A percentile compares a stretch with the other conserved stretches of the same genome.
phyloP scores from a whole-genome alignment of 2,797 vertebrate species.

The Phyllotis vaccarum region DNA sequence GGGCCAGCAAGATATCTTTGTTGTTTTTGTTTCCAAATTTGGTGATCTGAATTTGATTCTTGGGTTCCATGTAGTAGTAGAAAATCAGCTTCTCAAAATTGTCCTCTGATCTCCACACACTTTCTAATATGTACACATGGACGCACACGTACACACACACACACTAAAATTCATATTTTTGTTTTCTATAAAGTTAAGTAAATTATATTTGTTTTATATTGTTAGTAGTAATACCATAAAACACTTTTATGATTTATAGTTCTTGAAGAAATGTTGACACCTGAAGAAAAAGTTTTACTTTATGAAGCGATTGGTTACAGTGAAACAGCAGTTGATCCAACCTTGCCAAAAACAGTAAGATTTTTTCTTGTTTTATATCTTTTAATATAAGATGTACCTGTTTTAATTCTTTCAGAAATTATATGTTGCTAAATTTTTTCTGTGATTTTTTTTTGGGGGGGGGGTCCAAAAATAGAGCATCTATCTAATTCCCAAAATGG shows the following conservation, averaged over 20 bases:
- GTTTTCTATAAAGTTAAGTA: constrained; percentile 22
- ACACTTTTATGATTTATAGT: constrained; percentile 84
- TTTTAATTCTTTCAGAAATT: constrained; percentile 48
- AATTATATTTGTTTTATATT: constrained; percentile 58
- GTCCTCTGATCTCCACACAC: neutral
- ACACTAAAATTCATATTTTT: neutral
- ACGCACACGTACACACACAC: neutral
- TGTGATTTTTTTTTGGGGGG: constrained; percentile 26
- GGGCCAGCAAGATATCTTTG: neutral
- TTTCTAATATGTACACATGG: neutral
- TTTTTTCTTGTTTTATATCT: constrained; percentile 57
- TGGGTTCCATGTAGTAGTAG: neutral
- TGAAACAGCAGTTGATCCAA: constrained; percentile 95
- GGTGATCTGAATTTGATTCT: neutral
- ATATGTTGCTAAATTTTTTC: neutral
- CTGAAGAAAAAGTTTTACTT: constrained; percentile 95
- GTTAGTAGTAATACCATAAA: constrained; percentile 40
- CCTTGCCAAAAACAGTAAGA: constrained; percentile 96
- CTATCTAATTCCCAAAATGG: constrained; percentile 51
- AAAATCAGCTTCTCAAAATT: neutral
- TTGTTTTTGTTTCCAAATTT: neutral
- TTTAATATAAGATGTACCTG: constrained; percentile 12
- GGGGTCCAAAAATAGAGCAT: neutral
- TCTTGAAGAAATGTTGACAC: constrained; percentile 94
- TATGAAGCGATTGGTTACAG: constrained; percentile 99